These are phyloP conservation scores for Eulithis testata DNA, from an alignment of 2,888 invertebrate species.

Conservation along the genomic window DNA sequence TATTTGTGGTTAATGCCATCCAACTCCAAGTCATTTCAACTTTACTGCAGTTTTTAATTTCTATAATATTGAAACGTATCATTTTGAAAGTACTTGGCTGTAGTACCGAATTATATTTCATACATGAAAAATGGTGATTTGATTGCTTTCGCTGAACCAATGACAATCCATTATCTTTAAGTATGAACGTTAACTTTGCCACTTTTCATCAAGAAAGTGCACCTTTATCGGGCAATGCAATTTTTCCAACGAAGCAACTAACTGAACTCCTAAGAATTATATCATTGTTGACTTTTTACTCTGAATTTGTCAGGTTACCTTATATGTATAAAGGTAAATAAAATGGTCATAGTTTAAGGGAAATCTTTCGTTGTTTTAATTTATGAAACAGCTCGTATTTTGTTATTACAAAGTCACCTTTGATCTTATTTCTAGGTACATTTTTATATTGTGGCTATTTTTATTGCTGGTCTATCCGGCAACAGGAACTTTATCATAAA, in stretches of 20 bases:
- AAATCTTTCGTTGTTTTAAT: constrained; percentile 8
- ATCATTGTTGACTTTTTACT: not conserved
- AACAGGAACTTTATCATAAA: constrained; percentile 34
- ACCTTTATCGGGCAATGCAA: not conserved
- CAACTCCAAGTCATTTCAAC: no score
- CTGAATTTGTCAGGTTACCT: not conserved
- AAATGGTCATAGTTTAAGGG: not conserved
- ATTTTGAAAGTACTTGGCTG: no score
- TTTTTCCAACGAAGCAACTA: not conserved
- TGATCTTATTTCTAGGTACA: constrained; percentile 27
- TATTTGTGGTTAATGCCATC: no score
- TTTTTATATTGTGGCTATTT: constrained; percentile 30
- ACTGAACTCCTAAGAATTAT: not conserved
- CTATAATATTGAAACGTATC: no score
- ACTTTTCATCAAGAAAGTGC: not conserved
- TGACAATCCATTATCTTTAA: not conserved
- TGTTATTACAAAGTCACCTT: constrained; percentile 18
- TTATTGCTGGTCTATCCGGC: constrained; percentile 29
- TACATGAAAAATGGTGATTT: no score
- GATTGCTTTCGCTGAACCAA: not conserved
- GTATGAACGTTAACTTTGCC: not conserved
- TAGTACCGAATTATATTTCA: no score
- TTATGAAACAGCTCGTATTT: constrained; percentile 17
- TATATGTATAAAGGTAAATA: not conserved
- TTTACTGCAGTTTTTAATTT: no score